Evolutionary conservation across 2,797 vertebrate species (phyloP), one percentile per base, ranked within the genome.

Genomic region (Pyrrhura leucotis): DNA sequence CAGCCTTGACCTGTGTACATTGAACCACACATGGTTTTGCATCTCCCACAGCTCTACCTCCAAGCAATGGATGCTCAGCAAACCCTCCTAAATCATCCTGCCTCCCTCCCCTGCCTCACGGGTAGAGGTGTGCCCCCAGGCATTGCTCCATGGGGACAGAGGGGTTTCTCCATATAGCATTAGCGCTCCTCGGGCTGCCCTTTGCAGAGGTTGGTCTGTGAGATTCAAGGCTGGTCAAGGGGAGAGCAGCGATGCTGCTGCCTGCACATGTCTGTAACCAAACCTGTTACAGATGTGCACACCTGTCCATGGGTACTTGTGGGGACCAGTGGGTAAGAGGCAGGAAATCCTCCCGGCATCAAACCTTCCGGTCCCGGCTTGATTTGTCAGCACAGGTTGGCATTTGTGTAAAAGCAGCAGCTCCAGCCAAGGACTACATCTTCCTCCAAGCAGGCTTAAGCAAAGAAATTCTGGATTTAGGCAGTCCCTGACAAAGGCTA

Each of bases 201-300:
- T 53, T 68, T 66, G 51, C 42, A 7, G 13, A 0, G 0, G 10
- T 14, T 2, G 0, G 2, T 4, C 47, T 37, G 14, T 5, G 5
- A 68, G 44, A n/a, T 44, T 1, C 0, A 2, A 77, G 56, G 12
- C 9, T 26, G 48, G 22, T 17, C 45, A 29, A 47, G 33, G 33
- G 15, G 29, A 58, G 29, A 48, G 11, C 47, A 37, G 42, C 4
- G 4, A 35, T 47, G 67, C 20, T 72, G 79, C 37, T 66, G 45
- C 22, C 53, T 44, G 56, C 33, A 35, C 44, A 17, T 3, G 5
- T 19, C 42, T 31, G 29, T 33, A 79, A 66, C 7, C 33, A 25
- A 25, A 58, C 10, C n/a, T 25, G 22, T 35, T 35, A 58, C 54
- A 58, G n/a, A 35, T 35, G 33, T 35, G 33, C 15, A 35, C 33